phyloP scores from a whole-genome alignment of 2,113 vertebrate species.

The Oncorhynchus gorbuscha region DNA sequence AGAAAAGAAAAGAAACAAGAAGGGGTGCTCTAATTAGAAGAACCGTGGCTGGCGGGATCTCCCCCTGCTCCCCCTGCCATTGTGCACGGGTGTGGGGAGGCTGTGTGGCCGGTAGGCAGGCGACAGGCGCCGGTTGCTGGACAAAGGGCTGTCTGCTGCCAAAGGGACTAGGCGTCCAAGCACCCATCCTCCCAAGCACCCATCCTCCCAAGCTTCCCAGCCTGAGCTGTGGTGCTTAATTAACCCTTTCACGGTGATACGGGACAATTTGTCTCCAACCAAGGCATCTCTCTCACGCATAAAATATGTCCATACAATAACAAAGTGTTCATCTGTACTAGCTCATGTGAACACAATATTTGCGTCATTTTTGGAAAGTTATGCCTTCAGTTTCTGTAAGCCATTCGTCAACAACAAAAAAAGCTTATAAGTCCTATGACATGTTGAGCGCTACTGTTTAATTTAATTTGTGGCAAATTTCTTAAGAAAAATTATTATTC shows the following conservation, averaged over 20 bases:
- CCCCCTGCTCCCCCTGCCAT: constrained; percentile 36
- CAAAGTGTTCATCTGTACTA: no score
- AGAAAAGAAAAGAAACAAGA: constrained; percentile 67
- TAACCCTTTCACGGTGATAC: constrained; percentile 64
- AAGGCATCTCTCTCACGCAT: not conserved
- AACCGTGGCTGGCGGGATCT: constrained; percentile 54
- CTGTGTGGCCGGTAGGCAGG: constrained; percentile 74
- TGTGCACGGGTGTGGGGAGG: constrained; percentile 69
- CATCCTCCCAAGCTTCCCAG: constrained; percentile 42
- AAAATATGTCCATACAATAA: no score
- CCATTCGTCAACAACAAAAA: no score
- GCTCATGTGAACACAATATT: no score
- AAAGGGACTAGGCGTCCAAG: constrained; percentile 65
- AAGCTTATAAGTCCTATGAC: no score
- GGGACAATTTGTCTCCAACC: not conserved
- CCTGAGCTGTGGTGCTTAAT: constrained; percentile 34
- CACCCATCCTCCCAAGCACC: constrained; percentile 50
- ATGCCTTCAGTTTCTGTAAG: no score
- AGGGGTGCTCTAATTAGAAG: constrained; percentile 73
- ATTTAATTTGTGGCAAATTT: no score
- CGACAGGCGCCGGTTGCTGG: constrained; percentile 67
- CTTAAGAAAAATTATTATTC: no score
- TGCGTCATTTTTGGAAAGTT: no score
- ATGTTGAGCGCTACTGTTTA: no score
- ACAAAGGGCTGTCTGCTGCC: constrained; percentile 82